Evolutionary conservation across 2,888 invertebrate species (phyloP).

Genomic region (Apamea sordens): DNA sequence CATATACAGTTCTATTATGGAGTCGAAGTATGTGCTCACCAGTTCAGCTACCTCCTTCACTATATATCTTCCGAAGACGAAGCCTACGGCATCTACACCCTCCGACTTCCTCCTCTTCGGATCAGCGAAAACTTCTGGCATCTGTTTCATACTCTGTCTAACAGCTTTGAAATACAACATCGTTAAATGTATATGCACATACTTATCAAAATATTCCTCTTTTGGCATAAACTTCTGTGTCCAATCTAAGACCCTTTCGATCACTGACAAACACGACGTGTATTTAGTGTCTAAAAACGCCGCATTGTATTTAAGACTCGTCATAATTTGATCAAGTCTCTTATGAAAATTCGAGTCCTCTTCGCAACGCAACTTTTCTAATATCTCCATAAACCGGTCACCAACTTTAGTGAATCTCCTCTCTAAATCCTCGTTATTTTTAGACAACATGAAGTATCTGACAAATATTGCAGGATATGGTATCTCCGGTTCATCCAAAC

Average conservation of each 20-base stretch:
- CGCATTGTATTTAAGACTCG: slow-evolving; percentile 71
- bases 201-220: slow-evolving; percentile 72
- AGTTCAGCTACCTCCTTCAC: slow-evolving; percentile 72
- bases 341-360: background rate
- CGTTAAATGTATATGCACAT: slow-evolving; percentile 74
- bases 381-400: slow-evolving; percentile 69
- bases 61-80: slow-evolving; percentile 75
- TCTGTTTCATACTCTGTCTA: slow-evolving; percentile 69
- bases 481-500: slow-evolving; percentile 26
- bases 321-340: slow-evolving; percentile 67
- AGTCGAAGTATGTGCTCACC: slow-evolving; percentile 71
- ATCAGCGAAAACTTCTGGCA: slow-evolving; percentile 71
- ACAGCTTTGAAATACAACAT: slow-evolving; percentile 79
- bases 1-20: slow-evolving; percentile 73
- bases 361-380: slow-evolving; percentile 52
- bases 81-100: slow-evolving; percentile 73
- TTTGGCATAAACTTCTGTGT: slow-evolving; percentile 72
- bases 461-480: slow-evolving; percentile 72
- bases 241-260: slow-evolving; percentile 71
- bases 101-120: slow-evolving; percentile 63
- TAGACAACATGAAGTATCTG: slow-evolving; percentile 74
- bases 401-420: slow-evolving; percentile 69
- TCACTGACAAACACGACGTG: slow-evolving; percentile 71
- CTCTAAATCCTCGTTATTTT: slow-evolving; percentile 67
- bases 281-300: slow-evolving; percentile 73